A percentile compares a stretch with the other conserved stretches of the same genome.
Conservation (phyloP, 2,888 invertebrate species). For the Germaria angustata region DNA sequence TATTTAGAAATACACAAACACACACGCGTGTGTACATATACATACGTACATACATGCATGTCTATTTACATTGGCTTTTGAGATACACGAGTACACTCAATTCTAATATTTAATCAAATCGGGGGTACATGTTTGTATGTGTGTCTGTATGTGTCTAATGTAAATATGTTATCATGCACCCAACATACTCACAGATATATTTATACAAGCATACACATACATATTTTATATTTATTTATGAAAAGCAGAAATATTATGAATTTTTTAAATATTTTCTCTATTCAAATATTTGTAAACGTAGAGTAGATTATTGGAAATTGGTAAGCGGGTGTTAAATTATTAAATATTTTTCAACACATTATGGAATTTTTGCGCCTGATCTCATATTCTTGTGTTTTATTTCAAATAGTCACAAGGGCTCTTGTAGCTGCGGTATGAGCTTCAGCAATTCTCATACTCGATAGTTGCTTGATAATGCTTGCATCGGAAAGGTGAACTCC, state of each 20-base stretch:
- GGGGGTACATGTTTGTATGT: not conserved
- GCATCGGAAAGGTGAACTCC: no score
- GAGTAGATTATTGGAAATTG: not conserved
- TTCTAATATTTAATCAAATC: conserved; percentile 12
- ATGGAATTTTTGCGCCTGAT: conserved; percentile 12
- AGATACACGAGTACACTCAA: not conserved
- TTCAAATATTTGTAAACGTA: conserved; percentile 15
- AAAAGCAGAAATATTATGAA: conserved; percentile 54
- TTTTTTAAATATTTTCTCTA: conserved; percentile 56
- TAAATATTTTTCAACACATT: conserved; percentile 48
- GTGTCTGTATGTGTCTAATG: not conserved
- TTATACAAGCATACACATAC: not conserved
- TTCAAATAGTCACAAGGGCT: no score
- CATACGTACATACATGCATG: not conserved
- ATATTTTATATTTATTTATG: not conserved
- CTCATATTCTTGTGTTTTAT: no score
- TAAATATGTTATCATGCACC: not conserved
- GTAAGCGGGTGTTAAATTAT: conserved; percentile 43
- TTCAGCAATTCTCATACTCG: no score
- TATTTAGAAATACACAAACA: not conserved
- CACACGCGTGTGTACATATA: not conserved
- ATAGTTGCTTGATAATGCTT: no score
- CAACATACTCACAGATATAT: not conserved
- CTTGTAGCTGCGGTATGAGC: no score
- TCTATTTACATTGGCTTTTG: conserved; percentile 14